These are phyloP conservation scores for Syrphus vitripennis DNA, from an alignment of 2,888 invertebrate genomes.

Conservation along the genomic window DNA sequence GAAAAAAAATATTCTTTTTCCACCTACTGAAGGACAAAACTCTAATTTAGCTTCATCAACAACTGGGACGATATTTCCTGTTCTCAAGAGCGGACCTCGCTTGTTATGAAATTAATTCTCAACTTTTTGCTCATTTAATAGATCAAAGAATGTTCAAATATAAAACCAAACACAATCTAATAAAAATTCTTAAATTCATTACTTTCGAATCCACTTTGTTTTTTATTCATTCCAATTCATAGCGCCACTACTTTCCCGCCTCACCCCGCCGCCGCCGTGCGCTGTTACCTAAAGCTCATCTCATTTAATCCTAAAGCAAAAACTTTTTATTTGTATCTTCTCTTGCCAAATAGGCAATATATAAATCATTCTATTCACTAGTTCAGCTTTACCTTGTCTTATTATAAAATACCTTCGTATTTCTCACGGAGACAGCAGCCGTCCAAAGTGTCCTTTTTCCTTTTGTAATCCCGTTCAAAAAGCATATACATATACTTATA, in stretches of 20 bases:
- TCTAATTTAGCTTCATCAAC: too few relatives aligned
- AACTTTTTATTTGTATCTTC: not conserved
- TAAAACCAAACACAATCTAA: not conserved
- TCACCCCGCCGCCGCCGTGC: not conserved
- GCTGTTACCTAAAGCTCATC: not conserved
- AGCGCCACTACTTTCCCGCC: not conserved
- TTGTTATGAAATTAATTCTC: not conserved
- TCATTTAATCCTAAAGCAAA: not conserved
- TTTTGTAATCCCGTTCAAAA: not conserved
- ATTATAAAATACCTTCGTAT: not conserved
- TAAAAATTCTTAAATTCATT: not conserved
- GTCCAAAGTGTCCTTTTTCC: too few relatives aligned
- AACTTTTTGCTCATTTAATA: not conserved
- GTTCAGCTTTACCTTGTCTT: constrained; percentile 12
- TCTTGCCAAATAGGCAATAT: constrained; percentile 13
- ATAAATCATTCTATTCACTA: constrained; percentile 10
- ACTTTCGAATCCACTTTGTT: not conserved
- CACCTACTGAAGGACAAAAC: too few relatives aligned
- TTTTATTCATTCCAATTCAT: not conserved
- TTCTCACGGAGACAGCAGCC: not conserved
- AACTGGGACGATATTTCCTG: too few relatives aligned
- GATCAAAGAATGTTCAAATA: not conserved
- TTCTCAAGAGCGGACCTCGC: too few relatives aligned
- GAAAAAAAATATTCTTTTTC: too few relatives aligned
- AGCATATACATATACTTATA: not conserved